phyloP scores from a whole-genome alignment of 2,797 vertebrate species.

The Acrossocheilus wenchowensis region DNA sequence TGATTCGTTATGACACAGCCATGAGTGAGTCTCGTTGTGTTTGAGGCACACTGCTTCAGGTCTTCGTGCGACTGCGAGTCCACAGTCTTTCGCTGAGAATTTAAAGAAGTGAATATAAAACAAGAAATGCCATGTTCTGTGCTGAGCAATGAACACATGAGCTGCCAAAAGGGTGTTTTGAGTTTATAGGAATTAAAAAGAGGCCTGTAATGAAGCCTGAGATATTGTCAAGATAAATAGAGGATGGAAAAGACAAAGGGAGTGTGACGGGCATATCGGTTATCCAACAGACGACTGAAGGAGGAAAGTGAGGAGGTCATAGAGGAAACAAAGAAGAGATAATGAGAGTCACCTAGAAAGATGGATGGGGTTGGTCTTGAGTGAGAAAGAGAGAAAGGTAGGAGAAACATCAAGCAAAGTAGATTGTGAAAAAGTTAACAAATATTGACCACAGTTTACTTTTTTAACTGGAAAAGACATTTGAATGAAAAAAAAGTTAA shows the following conservation, averaged over 20 bases:
- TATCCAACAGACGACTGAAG: slow-evolving; percentile 37
- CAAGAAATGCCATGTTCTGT: slow-evolving; percentile 29
- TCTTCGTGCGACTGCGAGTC: slow-evolving; percentile 10
- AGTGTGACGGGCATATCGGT: slow-evolving; percentile 24
- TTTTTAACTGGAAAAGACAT: background rate
- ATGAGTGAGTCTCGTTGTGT: slow-evolving; percentile 17
- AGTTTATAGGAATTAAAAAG: slow-evolving; percentile 23
- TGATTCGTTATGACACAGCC: slow-evolving; percentile 53
- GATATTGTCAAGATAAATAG: slow-evolving; percentile 27
- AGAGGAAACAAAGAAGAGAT: slow-evolving; percentile 17
- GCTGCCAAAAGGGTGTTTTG: slow-evolving; percentile 7
- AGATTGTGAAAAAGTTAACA: background rate
- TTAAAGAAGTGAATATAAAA: slow-evolving; percentile 21
- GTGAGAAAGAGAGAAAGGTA: background rate
- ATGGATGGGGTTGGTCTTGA: slow-evolving; percentile 23
- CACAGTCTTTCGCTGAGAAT: slow-evolving; percentile 21
- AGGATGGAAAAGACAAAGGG: slow-evolving; percentile 26
- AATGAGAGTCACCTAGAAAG: slow-evolving; percentile 52
- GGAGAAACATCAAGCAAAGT: background rate
- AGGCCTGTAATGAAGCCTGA: background rate
- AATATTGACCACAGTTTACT: slow-evolving; percentile 19
- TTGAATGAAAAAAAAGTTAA: background rate
- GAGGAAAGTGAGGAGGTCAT: slow-evolving; percentile 39
- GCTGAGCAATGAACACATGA: slow-evolving; percentile 16
- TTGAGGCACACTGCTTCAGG: slow-evolving; percentile 24